Evolutionary conservation across 35 echinoderm and acorn worm genomes (phyloP).

Genomic region (Apostichopus japonicus): DNA sequence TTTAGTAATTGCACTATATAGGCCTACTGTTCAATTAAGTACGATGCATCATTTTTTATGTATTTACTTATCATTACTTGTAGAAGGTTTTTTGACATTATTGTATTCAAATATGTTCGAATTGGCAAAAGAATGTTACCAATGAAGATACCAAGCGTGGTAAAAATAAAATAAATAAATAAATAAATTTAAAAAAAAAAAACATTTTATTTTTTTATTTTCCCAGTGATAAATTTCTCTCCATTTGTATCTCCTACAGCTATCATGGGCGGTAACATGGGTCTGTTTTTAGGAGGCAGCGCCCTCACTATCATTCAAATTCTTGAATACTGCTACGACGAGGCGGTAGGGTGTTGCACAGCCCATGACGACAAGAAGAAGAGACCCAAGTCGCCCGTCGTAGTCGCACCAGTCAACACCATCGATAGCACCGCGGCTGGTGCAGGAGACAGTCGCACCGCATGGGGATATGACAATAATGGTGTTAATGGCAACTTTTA

Average conservation of each 20-base stretch:
- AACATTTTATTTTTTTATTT: background rate
- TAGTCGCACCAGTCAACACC: constrained; percentile 25
- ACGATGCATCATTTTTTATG: too few relatives aligned
- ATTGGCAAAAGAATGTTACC: too few relatives aligned
- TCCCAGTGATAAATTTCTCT: background rate
- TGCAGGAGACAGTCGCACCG: background rate
- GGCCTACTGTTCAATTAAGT: too few relatives aligned
- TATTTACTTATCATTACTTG: too few relatives aligned
- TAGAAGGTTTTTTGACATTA: too few relatives aligned
- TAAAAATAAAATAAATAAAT: too few relatives aligned
- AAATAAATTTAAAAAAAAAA: too few relatives aligned
- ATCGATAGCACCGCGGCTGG: background rate
- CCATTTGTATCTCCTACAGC: constrained; percentile 47
- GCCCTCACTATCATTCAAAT: constrained; percentile 83
- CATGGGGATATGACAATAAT: constrained; percentile 25
- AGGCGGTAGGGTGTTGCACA: constrained; percentile 41
- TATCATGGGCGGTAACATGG: constrained; percentile 92
- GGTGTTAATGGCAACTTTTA: background rate
- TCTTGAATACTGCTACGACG: constrained; percentile 85
- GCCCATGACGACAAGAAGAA: constrained; percentile 14
- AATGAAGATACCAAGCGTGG: too few relatives aligned
- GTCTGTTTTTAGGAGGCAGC: constrained; percentile 88
- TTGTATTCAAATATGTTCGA: too few relatives aligned
- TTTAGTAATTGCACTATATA: too few relatives aligned
- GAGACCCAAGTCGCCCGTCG: constrained; percentile 15